These are phyloP conservation scores for Cliona cf. orientalis DNA, from an alignment of 37 sponge, comb jelly and placozoan genomes.

Conservation along the genomic window DNA sequence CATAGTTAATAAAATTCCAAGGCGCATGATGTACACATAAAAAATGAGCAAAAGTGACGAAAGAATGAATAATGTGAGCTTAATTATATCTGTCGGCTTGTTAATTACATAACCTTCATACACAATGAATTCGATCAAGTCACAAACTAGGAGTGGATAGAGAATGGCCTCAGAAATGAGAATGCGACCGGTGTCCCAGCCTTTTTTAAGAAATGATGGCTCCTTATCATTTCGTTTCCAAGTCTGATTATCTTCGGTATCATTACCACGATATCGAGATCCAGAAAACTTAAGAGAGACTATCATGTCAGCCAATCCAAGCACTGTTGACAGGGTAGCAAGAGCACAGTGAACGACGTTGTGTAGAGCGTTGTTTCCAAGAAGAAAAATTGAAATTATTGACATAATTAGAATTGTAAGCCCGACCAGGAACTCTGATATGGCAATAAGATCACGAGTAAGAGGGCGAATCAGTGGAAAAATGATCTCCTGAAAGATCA, in stretches of 20 bases:
- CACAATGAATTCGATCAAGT: too few species aligned
- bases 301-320: not conserved
- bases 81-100: too few species aligned
- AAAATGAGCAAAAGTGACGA: not conserved
- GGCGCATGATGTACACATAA: slow-evolving; percentile 5
- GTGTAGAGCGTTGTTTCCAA: not conserved
- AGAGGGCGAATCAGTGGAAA: not conserved
- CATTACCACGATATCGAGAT: too few species aligned
- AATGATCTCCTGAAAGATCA: not conserved
- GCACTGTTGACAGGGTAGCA: not conserved
- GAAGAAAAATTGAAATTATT: not conserved
- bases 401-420: not conserved
- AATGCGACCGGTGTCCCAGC: not conserved
- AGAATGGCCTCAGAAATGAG: not conserved
- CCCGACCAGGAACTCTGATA: not conserved
- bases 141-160: not conserved
- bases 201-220: too few species aligned
- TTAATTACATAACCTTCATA: too few species aligned
- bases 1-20: not conserved
- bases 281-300: not conserved
- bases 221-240: too few species aligned
- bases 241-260: too few species aligned
- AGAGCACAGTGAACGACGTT: not conserved
- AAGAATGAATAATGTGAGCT: slow-evolving; percentile 1
- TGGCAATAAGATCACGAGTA: not conserved